Evolutionary conservation across 2,797 vertebrate genomes (phyloP), one percentile per base, ranked within the genome.

Genomic region (Syngnathus acus): DNA sequence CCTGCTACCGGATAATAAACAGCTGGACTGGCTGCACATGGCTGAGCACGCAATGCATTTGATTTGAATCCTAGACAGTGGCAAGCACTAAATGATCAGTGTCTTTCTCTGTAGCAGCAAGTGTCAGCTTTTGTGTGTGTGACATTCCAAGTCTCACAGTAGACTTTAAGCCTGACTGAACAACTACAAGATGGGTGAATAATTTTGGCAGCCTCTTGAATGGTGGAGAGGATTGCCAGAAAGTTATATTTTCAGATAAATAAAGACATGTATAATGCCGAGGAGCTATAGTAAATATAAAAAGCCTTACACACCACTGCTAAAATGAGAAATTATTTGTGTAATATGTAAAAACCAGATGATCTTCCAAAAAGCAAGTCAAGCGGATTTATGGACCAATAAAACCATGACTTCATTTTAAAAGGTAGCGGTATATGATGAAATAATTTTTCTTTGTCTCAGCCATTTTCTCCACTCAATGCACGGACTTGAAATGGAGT

Each of bases 1-100:
- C 70, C 77, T 80, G 72, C 77, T 73, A 70, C 82, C 76, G 75
- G 83, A 87, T 83, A 87, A 87, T 82, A 83, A 87, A 84, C 84
- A 82, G 64, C 74, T 68, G 75, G 78, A 84, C 81, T 79, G 79
- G 74, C 82, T 82, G 80, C 88, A 82, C 86, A 78, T 87, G 82
- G 84, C 82, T 81, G 82, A 82, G 73, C 48, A 39, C 70, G 73
- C 70, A 26, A n/a, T 58, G 69, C 74, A 79, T 72, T 75, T 77
- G 73, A 78, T 85, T 86, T 78, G 64, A 77, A 66, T 86, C 75
- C 74, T 71, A 65, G 59, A 68, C 53, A 64, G 69, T 69, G 74
- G 75, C 78, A 54, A 64, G 65, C 68, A 75, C 70, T 75, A 80
- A 88, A 85, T 83, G 72, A 82, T 74, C 26, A 1, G 59, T 26